Evolutionary conservation across 1,140 invertebrate species (phyloP), one percentile per base, ranked within the genome.

Genomic region (Ganaspis sp.): DNA sequence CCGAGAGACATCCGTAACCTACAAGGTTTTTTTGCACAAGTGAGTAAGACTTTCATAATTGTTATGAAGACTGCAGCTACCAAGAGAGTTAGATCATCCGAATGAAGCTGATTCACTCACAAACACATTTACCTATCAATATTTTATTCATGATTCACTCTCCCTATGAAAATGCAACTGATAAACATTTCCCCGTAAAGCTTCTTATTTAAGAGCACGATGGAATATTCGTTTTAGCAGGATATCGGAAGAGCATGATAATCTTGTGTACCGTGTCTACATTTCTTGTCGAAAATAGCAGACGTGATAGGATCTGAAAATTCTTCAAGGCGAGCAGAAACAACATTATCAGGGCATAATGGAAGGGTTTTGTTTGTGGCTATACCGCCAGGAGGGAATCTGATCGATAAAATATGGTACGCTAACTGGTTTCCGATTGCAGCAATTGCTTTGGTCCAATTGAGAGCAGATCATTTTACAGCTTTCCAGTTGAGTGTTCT

Each of bases 401-500:
- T 34, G 58, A 64, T 64, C 58, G 23, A 64, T 64, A 64, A 29
- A 64, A 64, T 26, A 64, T 64, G 26, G 58, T n/a, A 15, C 23
- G 29, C 58, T 64, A 64, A 64, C 58, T 64, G 58, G 58, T 64
- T 64, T 64, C 58, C 58, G 58, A 64, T 64, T 64, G 58, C 58
- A 29, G 58, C n/a, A 64, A 64, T 64, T 64, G 58, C 58, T 34
- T 64, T 64, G 58, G 58, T 64, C 58, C 15, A 64, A 64, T 64
- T 26, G 23, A 64, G 58, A 64, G 23, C 58, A 64, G 58, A 64
- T 64, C 58, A 64, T 64, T 64, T 64, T 64, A 64, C 58, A 64
- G 58, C 58, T 64, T 64, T 64, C 58, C 58, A 64, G 58, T 64
- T 64, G 58, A 64, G 58, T 64, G 58, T 64, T 64, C 58, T 64